Evolutionary conservation across 2,113 vertebrate genomes (phyloP), one percentile per base, ranked within the genome.

Genomic region (Tamias sibiricus): DNA sequence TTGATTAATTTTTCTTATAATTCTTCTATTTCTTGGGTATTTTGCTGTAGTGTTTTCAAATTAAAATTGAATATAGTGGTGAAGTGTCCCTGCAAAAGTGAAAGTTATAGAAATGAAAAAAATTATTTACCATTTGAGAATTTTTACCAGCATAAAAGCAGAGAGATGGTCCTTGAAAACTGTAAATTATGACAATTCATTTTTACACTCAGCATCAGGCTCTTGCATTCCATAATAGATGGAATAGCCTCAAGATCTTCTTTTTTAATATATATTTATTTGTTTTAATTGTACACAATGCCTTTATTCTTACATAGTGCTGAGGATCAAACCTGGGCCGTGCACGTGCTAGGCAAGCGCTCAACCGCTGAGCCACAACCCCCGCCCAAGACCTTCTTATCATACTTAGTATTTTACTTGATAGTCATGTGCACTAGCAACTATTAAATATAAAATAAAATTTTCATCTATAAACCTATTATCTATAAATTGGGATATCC

Each of bases 41-140:
- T 95, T 75, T 92, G 28, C 11, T 44, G 26, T 83, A 35, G 19
- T 90, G n/a, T 79, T 83, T 87, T 92, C 28, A 94, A 86, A 79
- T 72, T 66, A 90, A 82, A 90, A 71, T 44, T n/a, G 13, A 57
- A 37, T 47, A 52, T n/a, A 59, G 83, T 28, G 35, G 12, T 59
- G 22, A 93, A 74, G 9, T 75, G 13, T 8, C 35, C 47, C 17
- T 32, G 11, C 35, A 17, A 89, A 85, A 89, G 44, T 71, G 17
- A 28, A 76, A 30, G 62, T 6, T 76, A 30, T 30, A 47, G 17
- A 89, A 83, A 68, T 44, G 44, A 92, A 59, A 17, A 16, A 17
- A 66, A 47, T 49, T 87, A 4, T 0, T 87, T 83, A 62, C 10
- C 40, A 44, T 82, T 52, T 94, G 75, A 82, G 37, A 66, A 76